These are phyloP conservation scores for Eilema griseolum DNA, from an alignment of 2,888 invertebrate genomes.

Conservation along the genomic window DNA sequence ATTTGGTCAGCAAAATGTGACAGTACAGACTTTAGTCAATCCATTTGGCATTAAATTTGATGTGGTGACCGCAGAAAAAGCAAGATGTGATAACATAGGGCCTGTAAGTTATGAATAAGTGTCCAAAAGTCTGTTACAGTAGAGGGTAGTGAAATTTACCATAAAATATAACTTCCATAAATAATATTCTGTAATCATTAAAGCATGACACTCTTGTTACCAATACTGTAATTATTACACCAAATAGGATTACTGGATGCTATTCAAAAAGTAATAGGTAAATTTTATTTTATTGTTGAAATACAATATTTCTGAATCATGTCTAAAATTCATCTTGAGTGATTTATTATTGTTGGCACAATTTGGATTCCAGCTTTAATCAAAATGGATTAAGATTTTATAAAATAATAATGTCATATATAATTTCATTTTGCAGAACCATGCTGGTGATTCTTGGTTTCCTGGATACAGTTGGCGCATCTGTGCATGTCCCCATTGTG, in stretches of 20 bases:
- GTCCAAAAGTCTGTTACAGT: too few species aligned
- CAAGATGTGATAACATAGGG: slow-evolving; percentile 85
- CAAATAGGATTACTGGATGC: not conserved
- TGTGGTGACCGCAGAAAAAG: slow-evolving; percentile 83
- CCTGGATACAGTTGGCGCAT: slow-evolving; percentile 89
- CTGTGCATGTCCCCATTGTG: slow-evolving; percentile 88
- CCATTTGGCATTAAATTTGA: slow-evolving; percentile 86
- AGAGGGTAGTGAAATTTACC: not conserved
- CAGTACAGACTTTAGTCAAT: slow-evolving; percentile 86
- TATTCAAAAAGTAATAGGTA: not conserved
- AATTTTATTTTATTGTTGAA: not conserved
- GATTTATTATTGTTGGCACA: not conserved
- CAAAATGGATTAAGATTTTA: not conserved
- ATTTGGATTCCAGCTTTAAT: not conserved
- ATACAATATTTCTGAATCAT: not conserved
- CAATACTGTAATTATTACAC: not conserved
- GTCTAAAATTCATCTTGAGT: not conserved
- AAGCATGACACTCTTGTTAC: not conserved
- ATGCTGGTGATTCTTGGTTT: slow-evolving; percentile 88
- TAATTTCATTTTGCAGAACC: slow-evolving; percentile 68
- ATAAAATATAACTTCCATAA: not conserved
- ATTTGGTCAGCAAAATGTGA: slow-evolving; percentile 84
- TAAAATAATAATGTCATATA: not conserved
- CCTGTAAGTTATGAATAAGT: slow-evolving; percentile 68
- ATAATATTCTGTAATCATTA: not conserved